Base-by-base conservation (phyloP, 2,888 invertebrate genomes). In the Itoplectis maculator region DNA sequence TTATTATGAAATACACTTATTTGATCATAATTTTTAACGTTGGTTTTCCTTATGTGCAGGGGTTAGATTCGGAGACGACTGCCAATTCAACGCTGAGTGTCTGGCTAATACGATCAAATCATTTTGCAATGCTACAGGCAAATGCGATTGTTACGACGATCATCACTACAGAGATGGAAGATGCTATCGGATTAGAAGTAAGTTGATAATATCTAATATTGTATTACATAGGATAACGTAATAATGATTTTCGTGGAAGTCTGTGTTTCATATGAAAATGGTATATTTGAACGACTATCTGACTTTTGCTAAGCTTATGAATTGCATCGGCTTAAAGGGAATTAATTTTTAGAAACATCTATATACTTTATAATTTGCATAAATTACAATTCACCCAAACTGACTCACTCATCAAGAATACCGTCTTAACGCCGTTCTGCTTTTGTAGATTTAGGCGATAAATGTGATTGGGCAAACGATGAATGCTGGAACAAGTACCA, bases 11-110 rank as follows among this genome's bases (percentile, higher is more conserved):
- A 56, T 35, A 6, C 11, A 72, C n/a, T 69, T 23, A 37, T 0
- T 1, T n/a, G 37, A 37, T 37, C 6, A 61, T n/a, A n/a, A n/a
- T 61, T 23, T 37, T 15, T 40, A 15, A 61, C 18, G 37, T 7
- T 9, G 2, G 8, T 18, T 8, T 61, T 0, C 1, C 15, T 68
- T 37, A 18, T 84, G 81, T 15, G 9, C 23, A 90, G 90, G 79
- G 37, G 56, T 74, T 3, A 4, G 40, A 0, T 86, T 85, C 29
- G 85, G 83, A 0, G 29, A 83, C 6, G n/a, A 68, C 47, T 90
- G 90, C 70, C 68, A 80, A 4, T n/a, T 78, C 23, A 82, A 89
- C 69, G 15, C 86, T 15, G 89, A 90, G 59, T 90, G 90, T 45
- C 73, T 70, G 4, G n/a, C 20, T 78, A 85, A n/a, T 85, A 87